These are phyloP conservation scores for Tromatobia lineatoria DNA, from an alignment of 2,888 invertebrate genomes.

Conservation along the genomic window DNA sequence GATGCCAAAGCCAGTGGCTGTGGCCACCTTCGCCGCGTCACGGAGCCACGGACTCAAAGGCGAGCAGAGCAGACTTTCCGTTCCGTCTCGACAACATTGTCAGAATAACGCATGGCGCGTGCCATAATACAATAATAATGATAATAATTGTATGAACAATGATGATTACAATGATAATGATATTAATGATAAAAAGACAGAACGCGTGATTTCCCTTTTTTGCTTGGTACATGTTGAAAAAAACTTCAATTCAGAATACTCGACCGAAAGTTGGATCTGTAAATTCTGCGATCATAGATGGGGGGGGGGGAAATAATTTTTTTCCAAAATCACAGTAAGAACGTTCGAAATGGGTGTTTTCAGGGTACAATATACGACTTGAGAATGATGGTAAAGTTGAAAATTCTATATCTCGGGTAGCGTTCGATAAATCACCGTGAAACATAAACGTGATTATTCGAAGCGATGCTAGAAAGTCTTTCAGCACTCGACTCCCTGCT, in stretches of 20 bases:
- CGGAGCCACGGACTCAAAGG: constrained; percentile 61
- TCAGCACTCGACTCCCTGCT: constrained; percentile 39
- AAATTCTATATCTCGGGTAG: no score
- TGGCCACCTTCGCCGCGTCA: constrained; percentile 63
- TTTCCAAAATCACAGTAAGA: no score
- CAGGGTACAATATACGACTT: no score
- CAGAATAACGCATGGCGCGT: constrained; percentile 82
- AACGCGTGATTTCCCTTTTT: no score
- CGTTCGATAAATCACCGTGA: constrained; percentile 21
- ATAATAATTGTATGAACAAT: constrained; percentile 79
- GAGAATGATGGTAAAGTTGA: no score
- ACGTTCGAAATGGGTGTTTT: no score
- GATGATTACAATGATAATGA: constrained; percentile 18
- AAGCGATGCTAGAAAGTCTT: constrained; percentile 65
- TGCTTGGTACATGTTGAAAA: no score
- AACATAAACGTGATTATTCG: constrained; percentile 32
- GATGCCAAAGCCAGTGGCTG: constrained; percentile 56
- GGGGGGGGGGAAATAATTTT: no score
- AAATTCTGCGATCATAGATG: no score
- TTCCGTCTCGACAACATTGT: constrained; percentile 36
- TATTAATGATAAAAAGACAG: constrained; percentile 74
- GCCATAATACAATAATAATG: constrained; percentile 75
- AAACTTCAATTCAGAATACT: no score
- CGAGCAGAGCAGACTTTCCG: constrained; percentile 74
- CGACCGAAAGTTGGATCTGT: no score